Percentiles rank a stretch among this genome's conserved stretches.
These are phyloP conservation scores for Pleuronectes platessa DNA, from an alignment of 2,113 vertebrate genomes.

Conservation along the genomic window DNA sequence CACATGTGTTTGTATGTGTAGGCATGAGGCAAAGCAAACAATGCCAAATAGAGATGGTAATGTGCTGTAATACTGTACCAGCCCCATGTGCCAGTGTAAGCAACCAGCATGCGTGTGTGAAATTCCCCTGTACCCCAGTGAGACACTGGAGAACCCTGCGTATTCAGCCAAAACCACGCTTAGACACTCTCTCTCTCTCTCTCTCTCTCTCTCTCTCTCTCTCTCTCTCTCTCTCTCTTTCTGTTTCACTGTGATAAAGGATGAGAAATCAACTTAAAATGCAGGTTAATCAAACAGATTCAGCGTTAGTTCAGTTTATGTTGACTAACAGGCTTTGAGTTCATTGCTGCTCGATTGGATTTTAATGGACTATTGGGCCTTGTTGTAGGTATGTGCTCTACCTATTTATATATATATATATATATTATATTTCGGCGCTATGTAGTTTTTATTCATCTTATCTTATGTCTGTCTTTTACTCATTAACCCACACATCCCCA, in stretches of 20 bases:
- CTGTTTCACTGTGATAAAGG: neutral
- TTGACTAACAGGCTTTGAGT: no score
- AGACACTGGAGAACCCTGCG: constrained; percentile 64
- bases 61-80: constrained; percentile 75
- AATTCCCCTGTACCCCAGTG: constrained; percentile 65
- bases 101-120: constrained; percentile 67
- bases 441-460: no score
- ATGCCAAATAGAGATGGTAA: constrained; percentile 75
- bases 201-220: constrained; percentile 14
- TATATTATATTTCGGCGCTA: no score
- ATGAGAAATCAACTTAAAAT: neutral
- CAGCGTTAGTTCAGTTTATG: no score
- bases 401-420: no score
- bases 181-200: constrained; percentile 20
- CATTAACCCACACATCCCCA: no score
- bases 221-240: constrained; percentile 19
- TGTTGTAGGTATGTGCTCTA: no score
- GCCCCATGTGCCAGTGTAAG: constrained; percentile 74
- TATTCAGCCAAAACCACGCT: constrained; percentile 68
- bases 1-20: constrained; percentile 71
- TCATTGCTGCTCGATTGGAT: no score
- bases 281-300: no score
- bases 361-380: no score
- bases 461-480: no score
- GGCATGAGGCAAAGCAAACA: constrained; percentile 73